Evolutionary conservation across 2,797 vertebrate species (phyloP), one percentile per base, ranked within the genome.

Genomic region (Thripadectes ignobilis): DNA sequence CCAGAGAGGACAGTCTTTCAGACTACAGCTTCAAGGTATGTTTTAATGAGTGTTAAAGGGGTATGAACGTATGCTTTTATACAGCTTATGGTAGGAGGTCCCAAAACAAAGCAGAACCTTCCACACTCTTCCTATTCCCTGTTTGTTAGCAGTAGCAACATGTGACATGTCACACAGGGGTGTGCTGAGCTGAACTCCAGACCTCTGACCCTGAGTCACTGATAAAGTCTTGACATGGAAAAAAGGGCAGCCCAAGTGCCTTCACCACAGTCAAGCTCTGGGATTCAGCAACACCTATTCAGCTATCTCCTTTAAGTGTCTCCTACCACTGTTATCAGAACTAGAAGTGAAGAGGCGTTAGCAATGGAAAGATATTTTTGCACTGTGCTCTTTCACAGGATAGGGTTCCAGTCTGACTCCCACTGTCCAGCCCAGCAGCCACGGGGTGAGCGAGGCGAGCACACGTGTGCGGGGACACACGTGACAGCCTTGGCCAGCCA

Each of bases 401-500:
- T 2, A 16, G 39, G 26, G 26, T 4, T 69, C 0, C 3, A 12
- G 9, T 19, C 51, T 5, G 38, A 57, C 12, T 77, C 23, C 39
- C 12, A 1, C 14, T 17, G 20, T 3, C 20, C 75, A 32, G n/a
- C 32, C 43, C 62, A 24, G 81, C 83, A 32, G 67, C 26, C 18
- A 17, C 0, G 1, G 46, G 30, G 36, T 1, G 3, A 55, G 43
- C 0, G 3, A 2, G 1, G 57, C 38, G 21, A 38, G 11, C 2
- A 0, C 0, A 0, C 1, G 7, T 30, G 55, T 14, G 20, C 0
- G 1, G 38, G 68, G 57, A 8, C 22, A 9, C 0, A 2, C 2
- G 0, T 6, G 17, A 17, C 21, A 21, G 59, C 14, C 6, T 18
- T 58, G 7, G 9, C 46, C 55, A 38, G 46, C 29, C n/a, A 6